Base-by-base conservation (phyloP, 2,113 vertebrate species). In the Antechinus stuartii region DNA sequence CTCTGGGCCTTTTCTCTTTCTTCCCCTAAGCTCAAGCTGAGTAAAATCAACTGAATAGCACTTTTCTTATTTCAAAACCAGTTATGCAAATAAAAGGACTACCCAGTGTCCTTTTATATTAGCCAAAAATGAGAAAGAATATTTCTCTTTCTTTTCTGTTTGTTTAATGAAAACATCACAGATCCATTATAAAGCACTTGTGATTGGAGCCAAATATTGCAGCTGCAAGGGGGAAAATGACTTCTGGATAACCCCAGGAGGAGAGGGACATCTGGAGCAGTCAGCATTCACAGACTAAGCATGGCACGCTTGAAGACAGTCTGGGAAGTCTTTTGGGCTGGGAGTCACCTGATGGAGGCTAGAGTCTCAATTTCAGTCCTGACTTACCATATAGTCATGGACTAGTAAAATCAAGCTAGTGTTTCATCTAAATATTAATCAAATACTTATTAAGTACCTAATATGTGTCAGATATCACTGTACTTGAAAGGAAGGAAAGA, bases 91-190 rank as follows among this genome's bases (percentile, higher is more conserved):
- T 49, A 49, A 25, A 90, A 90, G 47, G 49, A 90, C 49, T 90
- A 23, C 27, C 90, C 90, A 90, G 47, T 52, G 46, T 90, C 90
- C 90, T 26, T 52, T 90, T 30, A 90, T 25, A 52, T 90, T 90
- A 90, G 90, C 90, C 46, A 90, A 90, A 47, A 90, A 90, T 90
- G 90, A 90, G 90, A 47, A 49, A 52, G 90, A 90, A 90, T 90
- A 27, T 90, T 90, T 52, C 90, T 49, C 61, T 76, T 35, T 84
- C 68, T 76, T 76, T 84, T 84, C 68, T 84, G n/a, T 84, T 90
- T 90, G 46, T 90, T 90, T 49, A 90, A 52, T 90, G 90, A 90
- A 90, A 90, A 52, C 90, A 90, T 90, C 49, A 52, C 90, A 49
- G 90, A 90, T n/a, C 3, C 49, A 52, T 90, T 90, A 90, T 90